These are phyloP conservation scores for Lasiurus cinereus DNA, from an alignment of 2,113 vertebrate genomes.

Conservation along the genomic window DNA sequence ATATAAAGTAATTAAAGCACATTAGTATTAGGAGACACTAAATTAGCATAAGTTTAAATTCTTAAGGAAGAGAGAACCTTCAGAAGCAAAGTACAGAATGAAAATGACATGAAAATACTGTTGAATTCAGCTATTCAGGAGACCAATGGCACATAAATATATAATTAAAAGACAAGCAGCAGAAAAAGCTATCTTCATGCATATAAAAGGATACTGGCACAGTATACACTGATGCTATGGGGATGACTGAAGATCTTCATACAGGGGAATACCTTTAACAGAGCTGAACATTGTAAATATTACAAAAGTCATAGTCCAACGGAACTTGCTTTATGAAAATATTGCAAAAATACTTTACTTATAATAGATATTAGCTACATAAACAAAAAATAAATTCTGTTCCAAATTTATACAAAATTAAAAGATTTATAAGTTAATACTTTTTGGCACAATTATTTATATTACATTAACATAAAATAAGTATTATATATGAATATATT, in stretches of 20 bases:
- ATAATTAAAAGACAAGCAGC: not conserved
- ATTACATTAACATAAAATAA: not conserved
- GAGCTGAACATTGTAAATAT: not conserved
- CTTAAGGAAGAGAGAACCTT: not conserved
- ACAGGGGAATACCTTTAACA: not conserved
- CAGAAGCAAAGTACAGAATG: not conserved
- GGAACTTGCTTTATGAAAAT: not conserved
- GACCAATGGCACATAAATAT: not conserved
- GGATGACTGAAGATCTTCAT: not conserved
- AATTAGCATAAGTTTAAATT: not conserved
- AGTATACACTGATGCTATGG: not conserved
- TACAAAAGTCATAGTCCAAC: not conserved
- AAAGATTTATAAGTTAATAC: not conserved
- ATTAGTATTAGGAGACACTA: constrained; percentile 5
- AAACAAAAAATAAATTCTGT: not conserved
- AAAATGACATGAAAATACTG: not conserved
- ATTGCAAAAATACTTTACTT: not conserved
- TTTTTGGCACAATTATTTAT: constrained; percentile 6
- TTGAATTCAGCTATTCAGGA: not conserved
- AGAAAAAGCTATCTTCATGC: not conserved
- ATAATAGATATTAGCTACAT: not conserved
- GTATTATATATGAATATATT: not conserved
- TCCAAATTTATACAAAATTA: not conserved
- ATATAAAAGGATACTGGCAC: not conserved
- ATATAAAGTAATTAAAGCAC: not conserved